These are phyloP conservation scores for Pegea sp. DNA, from an alignment of 23 tunicate species.

Conservation along the genomic window DNA sequence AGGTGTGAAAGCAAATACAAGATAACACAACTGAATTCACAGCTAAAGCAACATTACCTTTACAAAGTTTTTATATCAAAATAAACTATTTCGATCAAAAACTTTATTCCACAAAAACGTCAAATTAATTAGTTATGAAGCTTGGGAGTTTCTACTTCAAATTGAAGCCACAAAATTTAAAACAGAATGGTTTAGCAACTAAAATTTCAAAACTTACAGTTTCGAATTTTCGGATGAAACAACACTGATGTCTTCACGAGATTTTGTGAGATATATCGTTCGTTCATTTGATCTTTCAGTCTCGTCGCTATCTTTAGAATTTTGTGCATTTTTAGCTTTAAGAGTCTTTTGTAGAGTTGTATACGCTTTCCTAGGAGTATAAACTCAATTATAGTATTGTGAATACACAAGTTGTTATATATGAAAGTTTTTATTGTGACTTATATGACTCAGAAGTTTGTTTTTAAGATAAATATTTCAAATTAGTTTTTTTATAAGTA, in stretches of 20 bases:
- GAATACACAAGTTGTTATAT: too few relatives aligned
- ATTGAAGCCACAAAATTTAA: too few relatives aligned
- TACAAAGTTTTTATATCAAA: too few relatives aligned
- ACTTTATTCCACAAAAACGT: too few relatives aligned
- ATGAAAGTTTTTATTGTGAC: background rate
- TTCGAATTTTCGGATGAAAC: slow-evolving; percentile 12
- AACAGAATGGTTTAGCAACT: too few relatives aligned
- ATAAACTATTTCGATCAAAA: too few relatives aligned
- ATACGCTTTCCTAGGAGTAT: slow-evolving; percentile 40
- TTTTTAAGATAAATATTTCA: background rate
- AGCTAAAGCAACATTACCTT: too few relatives aligned
- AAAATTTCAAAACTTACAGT: slow-evolving; percentile 21
- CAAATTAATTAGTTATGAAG: background rate
- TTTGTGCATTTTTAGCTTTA: too few relatives aligned
- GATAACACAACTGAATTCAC: too few relatives aligned
- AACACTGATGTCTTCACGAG: slow-evolving; percentile 54
- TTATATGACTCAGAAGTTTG: background rate
- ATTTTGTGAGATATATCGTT: slow-evolving; percentile 18
- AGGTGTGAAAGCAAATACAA: too few relatives aligned
- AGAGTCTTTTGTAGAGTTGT: slow-evolving; percentile 21
- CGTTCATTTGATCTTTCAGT: slow-evolving; percentile 8
- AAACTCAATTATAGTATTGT: too few relatives aligned
- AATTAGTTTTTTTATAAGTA: background rate
- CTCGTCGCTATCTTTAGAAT: too few relatives aligned
- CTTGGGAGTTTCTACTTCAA: background rate